Evolutionary conservation across 2,797 vertebrate genomes (phyloP), one percentile per base, ranked within the genome.

Genomic region (Cheirogaleus major): DNA sequence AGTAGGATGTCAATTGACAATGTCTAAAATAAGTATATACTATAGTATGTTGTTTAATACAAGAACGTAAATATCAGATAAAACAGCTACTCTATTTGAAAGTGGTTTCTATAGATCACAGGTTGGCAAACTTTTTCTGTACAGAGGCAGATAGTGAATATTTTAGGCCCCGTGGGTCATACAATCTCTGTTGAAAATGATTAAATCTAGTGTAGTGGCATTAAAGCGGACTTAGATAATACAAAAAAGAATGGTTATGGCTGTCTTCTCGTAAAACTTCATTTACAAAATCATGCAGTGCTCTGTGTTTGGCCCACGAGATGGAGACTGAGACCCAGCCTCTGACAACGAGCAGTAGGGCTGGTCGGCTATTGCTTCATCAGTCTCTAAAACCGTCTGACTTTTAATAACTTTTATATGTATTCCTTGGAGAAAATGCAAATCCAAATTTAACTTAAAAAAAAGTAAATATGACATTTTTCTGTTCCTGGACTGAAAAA

Each of bases 121-220:
- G 4, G 1, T 11, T 43, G 52, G 57, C 2, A 52, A 10, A n/a
- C 12, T 52, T 86, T 15, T 85, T 75, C 43, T 52, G 69, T 63
- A 57, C 41, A 86, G 23, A 86, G 18, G 55, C 14, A 70, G 63
- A 38, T 2, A 30, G 15, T 18, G 61, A 41, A 12, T 70, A 59
- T 20, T 75, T 38, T 18, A 45, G 32, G 27, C 7, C 20, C 65
- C 25, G 27, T n/a, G 52, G 41, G 20, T 11, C 86, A 38, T 2
- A 1, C 10, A 15, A 13, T 12, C 11, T 52, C 32, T 20, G 45
- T 10, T 25, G 35, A 57, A 41, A 48, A 52, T 9, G 30, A 7
- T 25, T 18, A 13, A 14, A n/a, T 27, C 41, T 67, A 14, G 5
- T 18, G 0, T n/a, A 0, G 45, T 5, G 35, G 50, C 9, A 3